Base-by-base conservation (phyloP, 2,888 invertebrate species). In the Pocota personata region DNA sequence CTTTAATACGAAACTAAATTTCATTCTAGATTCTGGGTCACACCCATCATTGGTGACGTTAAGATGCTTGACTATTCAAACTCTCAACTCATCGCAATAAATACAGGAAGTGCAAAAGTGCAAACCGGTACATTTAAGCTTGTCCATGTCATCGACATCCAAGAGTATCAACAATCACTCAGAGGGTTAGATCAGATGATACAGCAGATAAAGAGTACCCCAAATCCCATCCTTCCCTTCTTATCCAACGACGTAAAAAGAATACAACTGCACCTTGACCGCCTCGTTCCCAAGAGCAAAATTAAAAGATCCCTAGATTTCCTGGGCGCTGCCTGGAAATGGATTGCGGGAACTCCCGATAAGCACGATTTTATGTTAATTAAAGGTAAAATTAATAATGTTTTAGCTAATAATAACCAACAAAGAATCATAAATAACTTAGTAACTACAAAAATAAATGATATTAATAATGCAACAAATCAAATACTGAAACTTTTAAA, bases 301-400 rank as follows among this genome's bases (percentile, higher is more conserved):
- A 27, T 40, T 40, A 58, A 60, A 67, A 77, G 32, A 52, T 58
- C 40, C 2, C 14, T 77, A 24, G 30, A 80, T 58, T 60, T 71
- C 55, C n/a, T 79, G 12, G 79, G 72, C 8, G 24, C 58, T 30
- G 72, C 57, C 12, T 80, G 80, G 67, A 80, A 75, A 64, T 80
- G 71, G 67, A 48, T 77, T 1, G 77, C 67, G 6, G 48, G 67
- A 37, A 76, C 24, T 10, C 67, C 67, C 14, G 71, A 73, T 24
- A 12, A 55, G 2, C 27, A 64, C 4, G 67, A 77, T 14, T 50
- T 67, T 21, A 55, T 67, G 73, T 8, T 80, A 1, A n/a, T 72
- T 43, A 60, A 48, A 35, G 21, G 48, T 1, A 78, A 69, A 52
- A 52, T 79, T 3, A 84, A 75, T 43, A 69, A 75, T 24, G 50